These are phyloP conservation scores for Scopus umbretta DNA, from an alignment of 2,113 vertebrate genomes.

Conservation along the genomic window DNA sequence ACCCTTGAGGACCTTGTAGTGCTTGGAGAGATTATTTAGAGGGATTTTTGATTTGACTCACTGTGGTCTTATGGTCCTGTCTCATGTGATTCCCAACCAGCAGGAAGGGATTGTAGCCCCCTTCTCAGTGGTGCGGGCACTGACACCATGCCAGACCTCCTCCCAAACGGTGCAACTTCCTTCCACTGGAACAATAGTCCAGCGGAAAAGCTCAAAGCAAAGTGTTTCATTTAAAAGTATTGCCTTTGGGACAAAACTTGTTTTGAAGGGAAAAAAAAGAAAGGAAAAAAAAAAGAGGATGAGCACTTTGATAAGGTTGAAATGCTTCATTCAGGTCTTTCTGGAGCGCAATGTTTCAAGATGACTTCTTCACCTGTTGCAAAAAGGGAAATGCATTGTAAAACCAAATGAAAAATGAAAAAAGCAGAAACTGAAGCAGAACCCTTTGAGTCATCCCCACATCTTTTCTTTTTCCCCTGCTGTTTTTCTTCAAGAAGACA, in stretches of 20 bases:
- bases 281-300: background rate
- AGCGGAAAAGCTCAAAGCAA: background rate
- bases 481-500: slow-evolving; percentile 16
- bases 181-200: background rate
- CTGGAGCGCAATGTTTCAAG: background rate
- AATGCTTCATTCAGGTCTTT: background rate
- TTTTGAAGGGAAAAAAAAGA: background rate
- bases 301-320: background rate
- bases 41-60: rapidly evolving
- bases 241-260: background rate
- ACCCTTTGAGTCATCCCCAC: background rate
- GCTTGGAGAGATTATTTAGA: background rate
- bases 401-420: slow-evolving; percentile 7
- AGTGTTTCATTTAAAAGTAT: background rate
- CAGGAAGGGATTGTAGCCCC: background rate
- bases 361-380: background rate
- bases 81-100: background rate
- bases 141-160: background rate
- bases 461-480: slow-evolving; percentile 8
- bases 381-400: background rate
- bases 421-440: background rate
- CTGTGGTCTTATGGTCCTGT: background rate
- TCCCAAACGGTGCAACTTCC: background rate
- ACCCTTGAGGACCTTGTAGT: background rate
- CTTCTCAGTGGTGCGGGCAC: rapidly evolving